These are phyloP conservation scores for Syrmaticus mikado DNA, from an alignment of 2,113 vertebrate genomes.

Conservation along the genomic window DNA sequence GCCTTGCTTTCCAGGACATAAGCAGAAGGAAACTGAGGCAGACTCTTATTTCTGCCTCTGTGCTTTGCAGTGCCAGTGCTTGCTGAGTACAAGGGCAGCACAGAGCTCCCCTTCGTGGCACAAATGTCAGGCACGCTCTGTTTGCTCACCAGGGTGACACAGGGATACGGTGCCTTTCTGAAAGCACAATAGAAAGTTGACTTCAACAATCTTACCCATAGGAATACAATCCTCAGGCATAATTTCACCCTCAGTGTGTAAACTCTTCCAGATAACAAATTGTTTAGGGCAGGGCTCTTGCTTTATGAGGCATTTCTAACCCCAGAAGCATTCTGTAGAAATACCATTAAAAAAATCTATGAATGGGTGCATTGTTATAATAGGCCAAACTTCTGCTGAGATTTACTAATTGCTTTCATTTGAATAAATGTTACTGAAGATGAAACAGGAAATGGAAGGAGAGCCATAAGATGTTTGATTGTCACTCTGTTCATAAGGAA, in stretches of 20 bases:
- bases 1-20: not conserved
- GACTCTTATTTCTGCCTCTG: not conserved
- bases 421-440: slow-evolving; percentile 3
- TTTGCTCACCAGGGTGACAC: rapidly evolving
- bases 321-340: not conserved
- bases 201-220: not conserved
- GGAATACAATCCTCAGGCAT: not conserved
- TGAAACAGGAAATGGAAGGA: slow-evolving; percentile 34
- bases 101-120: rapidly evolving
- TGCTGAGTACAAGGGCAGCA: not conserved
- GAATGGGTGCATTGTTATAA: slow-evolving; percentile 1
- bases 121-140: rapidly evolving
- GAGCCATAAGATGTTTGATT: not conserved
- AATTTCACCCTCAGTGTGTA: slow-evolving; percentile 23
- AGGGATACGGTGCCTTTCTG: not conserved
- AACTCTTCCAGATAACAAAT: slow-evolving; percentile 25
- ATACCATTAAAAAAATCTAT: not conserved
- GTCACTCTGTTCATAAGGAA: slow-evolving; percentile 18
- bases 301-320: not conserved
- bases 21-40: not conserved
- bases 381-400: not conserved
- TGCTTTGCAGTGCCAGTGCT: rapidly evolving
- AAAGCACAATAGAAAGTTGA: not conserved
- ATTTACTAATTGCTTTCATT: slow-evolving; percentile 33
- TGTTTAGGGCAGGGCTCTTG: not conserved